Evolutionary conservation across 2,797 vertebrate species (phyloP), one percentile per base, ranked within the genome.

Genomic region (Epinephelus coioides): DNA sequence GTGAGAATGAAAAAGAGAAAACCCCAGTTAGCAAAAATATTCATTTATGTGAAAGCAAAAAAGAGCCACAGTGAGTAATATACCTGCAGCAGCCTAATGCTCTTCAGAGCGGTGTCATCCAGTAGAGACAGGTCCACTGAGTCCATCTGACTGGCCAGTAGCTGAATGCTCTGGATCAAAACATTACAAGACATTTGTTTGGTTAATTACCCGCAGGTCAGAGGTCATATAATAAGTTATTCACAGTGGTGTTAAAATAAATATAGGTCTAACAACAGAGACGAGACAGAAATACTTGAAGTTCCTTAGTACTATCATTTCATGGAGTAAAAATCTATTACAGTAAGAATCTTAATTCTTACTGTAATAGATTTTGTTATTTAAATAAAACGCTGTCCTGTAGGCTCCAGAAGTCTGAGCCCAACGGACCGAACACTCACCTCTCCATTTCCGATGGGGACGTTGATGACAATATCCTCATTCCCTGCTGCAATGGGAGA

Each of bases 141-240:
- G 79, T 96, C 91, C 91, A 96, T 94, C 91, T 96, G 91, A 86
- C 94, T 95, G 82, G 94, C 94, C 92, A 96, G 76, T 56, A 96
- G 92, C 93, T 96, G 95, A 44, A 96, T 70, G 69, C 92, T 94
- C 96, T 96, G 90, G 4, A 84, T 63, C 23, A 23, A 70, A 12
- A 76, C 0, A 47, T 13, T 2, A 78, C 19, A 81, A 34, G 27
- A 73, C 34, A 71, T 19, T n/a, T n/a, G 14, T 30, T 55, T 9
- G 5, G 23, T 49, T 34, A 60, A 65, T 57, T 12, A 55, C 3
- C 13, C 9, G 12, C 9, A 23, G n/a, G 14, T 65, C 47, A 34
- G 15, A 44, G 15, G 4, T 21, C 43, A 51, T 8, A 6, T n/a
- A 13, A 63, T 5, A 17, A 50, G 13, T 43, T 1, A 38, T 17